Evolutionary conservation across 1,140 invertebrate species (phyloP), one percentile per base, ranked within the genome.

Genomic region (Drosophila serrata): DNA sequence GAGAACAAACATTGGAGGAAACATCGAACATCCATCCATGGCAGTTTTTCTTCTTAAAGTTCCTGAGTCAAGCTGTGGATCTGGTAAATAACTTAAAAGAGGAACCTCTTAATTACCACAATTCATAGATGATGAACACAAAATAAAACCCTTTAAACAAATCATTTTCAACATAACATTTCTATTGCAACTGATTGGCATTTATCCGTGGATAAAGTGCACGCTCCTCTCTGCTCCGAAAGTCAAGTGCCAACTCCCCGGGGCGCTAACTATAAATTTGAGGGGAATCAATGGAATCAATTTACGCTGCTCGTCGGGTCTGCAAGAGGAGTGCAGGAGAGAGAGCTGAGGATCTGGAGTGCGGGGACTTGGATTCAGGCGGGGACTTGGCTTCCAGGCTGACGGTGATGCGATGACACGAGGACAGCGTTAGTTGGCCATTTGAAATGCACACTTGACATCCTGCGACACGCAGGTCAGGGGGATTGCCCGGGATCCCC

Each of bases 261-360:
- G 57, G 37, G 56, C 22, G 37, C 39, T 74, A 48, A 51, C 74
- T 61, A 74, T 78, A 78, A 78, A 64, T 68, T 62, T 73, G 79
- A 78, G 72, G 61, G 62, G 80, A 82, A 57, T 82, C 80, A 68
- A 64, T 82, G 59, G 74, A 74, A 69, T 78, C 80, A 82, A 82
- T 82, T 82, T 68, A 60, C 77, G 31, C 60, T 42, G 39, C 43
- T 58, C 17, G 31, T 31, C 43, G 62, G 43, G 22, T 22, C 51
- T 64, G 48, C 29, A 13, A 15, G 22, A 15, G 22, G 55, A 46
- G 17, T 27, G 48, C 27, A 43, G 37, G 39, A 48, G 42, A 48
- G 42, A 19, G n/a, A 29, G 42, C 7, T 6, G 22, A 48, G 15
- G 39, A 42, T 17, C 19, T 15, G 35, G 5, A 19, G 24, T 7